phyloP scores from a whole-genome alignment of 2,113 vertebrate genomes.

The Tragelaphus scriptus region DNA sequence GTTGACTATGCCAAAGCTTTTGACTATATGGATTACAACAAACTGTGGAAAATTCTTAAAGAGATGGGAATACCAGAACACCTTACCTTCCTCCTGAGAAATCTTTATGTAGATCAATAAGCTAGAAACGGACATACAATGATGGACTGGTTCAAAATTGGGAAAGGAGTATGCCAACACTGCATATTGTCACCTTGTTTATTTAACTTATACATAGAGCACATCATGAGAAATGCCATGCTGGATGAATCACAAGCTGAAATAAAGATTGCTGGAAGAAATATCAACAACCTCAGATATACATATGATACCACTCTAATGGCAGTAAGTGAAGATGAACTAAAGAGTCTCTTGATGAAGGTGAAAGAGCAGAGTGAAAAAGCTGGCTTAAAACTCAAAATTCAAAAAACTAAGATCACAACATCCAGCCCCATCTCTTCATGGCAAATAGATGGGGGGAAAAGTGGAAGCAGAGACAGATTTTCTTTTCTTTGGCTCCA shows the following conservation, averaged over 20 bases:
- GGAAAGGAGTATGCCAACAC: neutral
- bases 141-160: neutral
- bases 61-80: neutral
- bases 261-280: neutral
- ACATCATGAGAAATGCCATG: neutral
- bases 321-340: neutral
- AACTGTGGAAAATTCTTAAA: neutral
- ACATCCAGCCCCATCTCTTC: neutral
- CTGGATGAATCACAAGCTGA: neutral
- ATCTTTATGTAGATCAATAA: neutral
- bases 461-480: neutral
- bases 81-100: neutral
- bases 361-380: neutral
- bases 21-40: neutral
- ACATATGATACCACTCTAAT: neutral
- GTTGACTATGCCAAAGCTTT: neutral
- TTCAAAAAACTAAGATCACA: neutral
- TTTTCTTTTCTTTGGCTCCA: neutral
- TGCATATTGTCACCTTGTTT: neutral
- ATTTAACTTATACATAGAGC: neutral
- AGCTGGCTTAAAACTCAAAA: neutral
- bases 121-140: neutral
- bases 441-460: neutral
- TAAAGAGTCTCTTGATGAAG: neutral
- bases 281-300: neutral